These are phyloP conservation scores for Morphnarchus princeps DNA, from an alignment of 2,113 vertebrate genomes.

Conservation along the genomic window DNA sequence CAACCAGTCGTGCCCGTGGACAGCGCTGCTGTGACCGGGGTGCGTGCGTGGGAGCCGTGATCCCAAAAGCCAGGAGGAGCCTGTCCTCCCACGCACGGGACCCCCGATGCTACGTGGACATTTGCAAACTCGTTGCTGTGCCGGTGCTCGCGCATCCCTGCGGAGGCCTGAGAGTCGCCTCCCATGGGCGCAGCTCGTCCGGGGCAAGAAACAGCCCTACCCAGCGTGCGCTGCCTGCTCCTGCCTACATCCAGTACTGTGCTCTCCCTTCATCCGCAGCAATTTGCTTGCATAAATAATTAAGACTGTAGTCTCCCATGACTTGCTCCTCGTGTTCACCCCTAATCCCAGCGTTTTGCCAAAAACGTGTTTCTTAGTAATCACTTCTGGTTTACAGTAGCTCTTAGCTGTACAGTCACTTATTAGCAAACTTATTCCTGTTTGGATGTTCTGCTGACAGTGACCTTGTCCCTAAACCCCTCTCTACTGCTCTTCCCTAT, in stretches of 20 bases:
- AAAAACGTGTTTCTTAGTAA: not conserved
- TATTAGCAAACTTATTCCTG: not conserved
- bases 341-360: not conserved
- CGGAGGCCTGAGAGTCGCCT: not conserved
- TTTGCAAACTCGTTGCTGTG: not conserved
- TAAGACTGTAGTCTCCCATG: not conserved
- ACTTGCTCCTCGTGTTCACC: not conserved
- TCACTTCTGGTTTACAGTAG: not conserved
- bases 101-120: rapidly evolving
- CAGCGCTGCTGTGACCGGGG: rapidly evolving
- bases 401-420: not conserved
- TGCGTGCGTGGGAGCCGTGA: rapidly evolving
- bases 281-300: not conserved
- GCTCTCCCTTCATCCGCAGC: not conserved
- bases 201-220: not conserved
- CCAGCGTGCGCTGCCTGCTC: not conserved
- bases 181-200: rapidly evolving
- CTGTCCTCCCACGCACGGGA: rapidly evolving
- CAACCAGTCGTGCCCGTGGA: rapidly evolving
- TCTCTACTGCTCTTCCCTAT: not conserved
- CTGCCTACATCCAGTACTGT: not conserved
- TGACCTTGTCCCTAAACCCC: constrained; percentile 54
- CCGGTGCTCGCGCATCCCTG: rapidly evolving
- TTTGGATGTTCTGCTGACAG: not conserved
- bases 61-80: not conserved